Evolutionary conservation across 1,140 invertebrate genomes (phyloP).

Genomic region (Drosophila punjabiensis): DNA sequence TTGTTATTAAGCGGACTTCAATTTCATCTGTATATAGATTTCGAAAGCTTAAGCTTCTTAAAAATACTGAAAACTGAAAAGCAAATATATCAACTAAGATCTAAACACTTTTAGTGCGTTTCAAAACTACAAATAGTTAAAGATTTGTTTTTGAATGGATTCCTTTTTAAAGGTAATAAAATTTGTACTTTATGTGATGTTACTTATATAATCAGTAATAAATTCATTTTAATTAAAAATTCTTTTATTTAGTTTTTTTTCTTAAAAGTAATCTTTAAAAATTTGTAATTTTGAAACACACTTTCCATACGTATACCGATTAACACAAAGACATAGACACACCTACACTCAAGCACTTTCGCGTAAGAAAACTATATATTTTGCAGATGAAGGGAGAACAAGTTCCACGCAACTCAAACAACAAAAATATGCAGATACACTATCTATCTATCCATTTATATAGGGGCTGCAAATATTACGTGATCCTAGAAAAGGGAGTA

Average conservation of each 20-base stretch:
- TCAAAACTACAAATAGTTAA: conserved; percentile 6
- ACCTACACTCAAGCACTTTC: conserved; percentile 27
- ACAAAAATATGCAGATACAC: conserved; percentile 37
- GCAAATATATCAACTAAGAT: conserved; percentile 20
- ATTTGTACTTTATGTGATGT: too few relatives aligned
- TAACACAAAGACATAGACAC: conserved; percentile 36
- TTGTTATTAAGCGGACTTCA: conserved; percentile 26
- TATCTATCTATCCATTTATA: conserved; percentile 19
- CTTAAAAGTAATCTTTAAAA: background rate
- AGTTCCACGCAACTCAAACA: conserved; percentile 70
- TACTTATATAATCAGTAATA: background rate
- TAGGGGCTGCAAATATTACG: background rate
- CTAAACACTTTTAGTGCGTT: conserved; percentile 20
- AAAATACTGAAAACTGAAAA: conserved; percentile 18
- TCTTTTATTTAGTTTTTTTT: background rate
- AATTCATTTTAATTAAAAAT: background rate
- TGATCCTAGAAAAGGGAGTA: background rate
- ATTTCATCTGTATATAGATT: conserved; percentile 46
- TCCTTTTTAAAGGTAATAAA: background rate
- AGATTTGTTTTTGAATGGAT: background rate
- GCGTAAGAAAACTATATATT: conserved; percentile 26
- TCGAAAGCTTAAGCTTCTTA: conserved; percentile 39
- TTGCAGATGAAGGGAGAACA: conserved; percentile 43
- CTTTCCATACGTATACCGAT: conserved; percentile 35
- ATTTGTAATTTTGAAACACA: conserved; percentile 28